Evolutionary conservation across 2,797 vertebrate species (phyloP), one percentile per base, ranked within the genome.

Genomic region (Brachymystax lenok): DNA sequence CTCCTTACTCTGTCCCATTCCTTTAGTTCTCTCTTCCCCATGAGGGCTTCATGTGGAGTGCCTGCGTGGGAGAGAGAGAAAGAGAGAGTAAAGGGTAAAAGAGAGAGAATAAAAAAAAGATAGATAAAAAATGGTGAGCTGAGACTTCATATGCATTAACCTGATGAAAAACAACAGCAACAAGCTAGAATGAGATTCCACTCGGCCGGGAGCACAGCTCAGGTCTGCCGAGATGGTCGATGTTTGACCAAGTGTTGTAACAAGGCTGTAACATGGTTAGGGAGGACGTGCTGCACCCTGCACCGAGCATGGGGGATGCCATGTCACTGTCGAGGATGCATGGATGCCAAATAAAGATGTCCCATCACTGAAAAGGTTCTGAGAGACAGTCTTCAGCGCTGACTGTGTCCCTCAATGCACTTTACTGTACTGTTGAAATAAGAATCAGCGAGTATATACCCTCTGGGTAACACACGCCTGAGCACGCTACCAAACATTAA

Each of bases 1-100:
- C 21, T 73, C 83, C 75, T 50, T 46, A 46, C 80, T 59, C 51
- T n/a, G 1, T 54, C 64, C 61, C 73, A 78, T 74, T 68, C 73
- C 2, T 76, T 21, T 74, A 4, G 33, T n/a, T 77, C 46, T 40
- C 27, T 21, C 40, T 46, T 10, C 46, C 19, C 46, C 12, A 30
- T 61, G 28, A 12, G 13, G 27, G 1, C 27, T 50, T 33, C 35
- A 17, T 35, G 28, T 67, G 33, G 6, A 7, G 66, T 69, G 40
- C n/a, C 17, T 46, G n/a, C 12, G n/a, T n/a, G 24, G 27, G 28
- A 67, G 64, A 1, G 4, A 17, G 5, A 67, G 27, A 30, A 17
- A 46, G 6, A 46, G 10, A 46, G 19, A 69, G 30, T 46, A 12
- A 46, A 46, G 40, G 40, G 40, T 10, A 46, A 46, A 46, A 35